Base-by-base conservation (phyloP, 2,888 invertebrate species). In the Pedicia rivosa region DNA sequence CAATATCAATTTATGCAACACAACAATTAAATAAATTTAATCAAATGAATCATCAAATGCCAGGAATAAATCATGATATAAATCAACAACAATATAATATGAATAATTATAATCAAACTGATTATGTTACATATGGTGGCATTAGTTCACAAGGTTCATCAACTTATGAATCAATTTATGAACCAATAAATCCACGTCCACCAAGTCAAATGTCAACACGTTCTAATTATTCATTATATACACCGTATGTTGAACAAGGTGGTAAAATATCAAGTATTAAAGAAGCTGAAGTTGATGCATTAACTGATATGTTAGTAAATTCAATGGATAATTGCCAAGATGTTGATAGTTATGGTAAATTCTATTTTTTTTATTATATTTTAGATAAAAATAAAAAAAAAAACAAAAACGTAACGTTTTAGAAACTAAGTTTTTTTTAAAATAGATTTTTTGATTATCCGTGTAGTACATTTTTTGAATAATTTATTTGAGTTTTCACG, bases 141-240 rank as follows among this genome's bases (percentile, higher is more conserved):
- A 57, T 59, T 25, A 59, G 59, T 37, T 65, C 65, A 20, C 65
- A 66, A 62, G 66, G 70, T 24, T 76, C 75, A 2, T 73, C 75
- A 3, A 81, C 79, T 2, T 88, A 88, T 60, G 88, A 88, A 57
- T 86, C 87, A 16, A 77, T 88, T 46, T 88, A 88, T 59, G 88
- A 88, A 51, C 88, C 88, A n/a, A 87, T 88, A 44, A 84, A 82
- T 61, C 81, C 82, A n/a, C 70, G 78, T 24, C 77, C 81, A 36
- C 72, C 78, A 8, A 78, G 74, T 48, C 73, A 78, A 46, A 61
- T 77, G 55, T 76, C 78, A 1, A 65, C 69, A 5, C 62, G 70
- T 27, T 71, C 74, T 15, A 77, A 75, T 50, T 78, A 75, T 52
- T 73, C 76, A 3, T 58, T 74, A 45, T 78, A 78, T 47, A 72